Evolutionary conservation across 2,888 invertebrate species (phyloP), one percentile per base, ranked within the genome.

Genomic region (Thera britannica): DNA sequence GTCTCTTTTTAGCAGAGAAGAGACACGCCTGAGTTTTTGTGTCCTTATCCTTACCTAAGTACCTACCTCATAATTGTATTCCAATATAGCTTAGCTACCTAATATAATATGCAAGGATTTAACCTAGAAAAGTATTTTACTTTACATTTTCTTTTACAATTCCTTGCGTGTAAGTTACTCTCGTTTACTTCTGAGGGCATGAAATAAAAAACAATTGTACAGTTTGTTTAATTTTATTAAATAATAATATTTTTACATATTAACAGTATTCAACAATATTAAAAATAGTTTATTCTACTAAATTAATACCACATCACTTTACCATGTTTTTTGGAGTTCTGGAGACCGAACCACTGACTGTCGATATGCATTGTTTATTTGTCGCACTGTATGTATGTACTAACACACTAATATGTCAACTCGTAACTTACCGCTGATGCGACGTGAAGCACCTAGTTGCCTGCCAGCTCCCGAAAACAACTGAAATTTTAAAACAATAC

Each of bases 111-210:
- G 23, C 23, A 23, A 23, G 23, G 23, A 23, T 23, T 23, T 23
- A 23, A 23, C 23, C 23, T 23, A 23, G 77, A 79, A 82, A 82
- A 83, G 80, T 87, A 88, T 83, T 87, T 89, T 89, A 86, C 80
- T 88, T 92, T 90, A 79, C 90, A 89, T 90, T 92, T 92, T 88
- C 86, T 92, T 91, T 91, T 23, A 92, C 90, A 90, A 90, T 89
- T 84, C 92, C 89, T 71, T 91, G 79, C 90, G 91, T 91, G 79
- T 91, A 92, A 86, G 77, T 81, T 80, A 73, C 70, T 71, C 68
- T 77, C 54, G 79, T 83, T 84, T 90, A 83, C 78, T 84, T 81
- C 75, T 67, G 65, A 72, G 56, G 44, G 49, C 9, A 23, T 23
- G 23, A 23, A 23, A 23, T 23, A 23, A 23, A 23, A 90, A 67